phyloP scores from a whole-genome alignment of 2,888 invertebrate genomes.

The Adelognathus sp. region DNA sequence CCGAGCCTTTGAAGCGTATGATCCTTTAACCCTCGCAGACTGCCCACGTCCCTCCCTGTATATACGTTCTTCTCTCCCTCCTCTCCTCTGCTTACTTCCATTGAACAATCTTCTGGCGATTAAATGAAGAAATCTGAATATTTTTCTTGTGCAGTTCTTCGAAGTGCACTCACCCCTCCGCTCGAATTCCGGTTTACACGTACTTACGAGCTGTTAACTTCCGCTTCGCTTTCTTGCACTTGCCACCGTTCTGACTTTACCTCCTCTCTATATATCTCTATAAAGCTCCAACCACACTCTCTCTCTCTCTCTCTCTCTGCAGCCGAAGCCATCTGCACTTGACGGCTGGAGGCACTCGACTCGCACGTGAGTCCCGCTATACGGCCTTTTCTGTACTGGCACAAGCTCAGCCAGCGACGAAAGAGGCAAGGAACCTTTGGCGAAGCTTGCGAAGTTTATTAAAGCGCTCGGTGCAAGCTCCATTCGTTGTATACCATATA shows the following conservation, averaged over 20 bases:
- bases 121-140: conserved; percentile 28
- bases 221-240: conserved; percentile 39
- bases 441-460: conserved; percentile 69
- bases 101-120: not conserved
- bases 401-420: not conserved
- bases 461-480: conserved; percentile 58
- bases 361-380: conserved; percentile 30
- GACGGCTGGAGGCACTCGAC: conserved; percentile 66
- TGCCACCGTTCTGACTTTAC: conserved; percentile 34
- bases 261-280: conserved; percentile 30
- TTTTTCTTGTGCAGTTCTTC: conserved; percentile 17
- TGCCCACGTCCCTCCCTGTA: conserved; percentile 1
- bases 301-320: too few species aligned
- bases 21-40: too few species aligned
- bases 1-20: not conserved
- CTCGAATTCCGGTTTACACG: conserved; percentile 63
- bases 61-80: conserved; percentile 6
- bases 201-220: conserved; percentile 64
- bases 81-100: conserved; percentile 8
- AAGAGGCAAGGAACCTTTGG: conserved; percentile 32
- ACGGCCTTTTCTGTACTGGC: conserved; percentile 2
- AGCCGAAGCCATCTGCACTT: conserved; percentile 65
- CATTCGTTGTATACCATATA: conserved; percentile 4
- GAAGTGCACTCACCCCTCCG: conserved; percentile 20
- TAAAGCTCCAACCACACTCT: conserved; percentile 50